Percentiles rank a stretch among this genome's conserved stretches.
These are phyloP conservation scores for Chrysina gloriosa DNA, from an alignment of 2,888 invertebrate species.

Conservation along the genomic window DNA sequence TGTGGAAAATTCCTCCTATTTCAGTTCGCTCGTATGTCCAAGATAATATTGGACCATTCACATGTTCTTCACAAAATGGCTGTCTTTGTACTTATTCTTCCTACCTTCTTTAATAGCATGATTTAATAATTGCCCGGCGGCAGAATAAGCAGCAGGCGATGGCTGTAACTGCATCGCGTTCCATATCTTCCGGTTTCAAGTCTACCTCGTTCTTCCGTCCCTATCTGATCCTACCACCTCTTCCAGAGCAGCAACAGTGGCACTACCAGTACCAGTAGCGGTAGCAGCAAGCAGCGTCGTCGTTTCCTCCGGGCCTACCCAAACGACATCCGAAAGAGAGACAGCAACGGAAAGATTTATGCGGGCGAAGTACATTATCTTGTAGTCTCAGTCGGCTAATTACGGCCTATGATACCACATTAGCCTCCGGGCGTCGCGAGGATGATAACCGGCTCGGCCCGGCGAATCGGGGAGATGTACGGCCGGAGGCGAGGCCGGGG, in stretches of 20 bases:
- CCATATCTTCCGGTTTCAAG: conserved; percentile 44
- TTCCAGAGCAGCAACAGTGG: neutral
- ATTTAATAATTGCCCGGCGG: conserved; percentile 62
- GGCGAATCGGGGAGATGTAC: conserved; percentile 59
- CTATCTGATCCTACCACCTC: neutral
- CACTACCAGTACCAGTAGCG: neutral
- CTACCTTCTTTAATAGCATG: conserved; percentile 57
- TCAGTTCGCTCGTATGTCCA: too few relatives aligned
- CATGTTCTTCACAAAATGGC: too few relatives aligned
- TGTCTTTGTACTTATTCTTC: neutral
- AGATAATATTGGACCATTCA: too few relatives aligned
- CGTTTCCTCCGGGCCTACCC: conserved; percentile 40
- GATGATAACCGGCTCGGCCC: conserved; percentile 58
- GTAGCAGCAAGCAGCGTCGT: conserved; percentile 16
- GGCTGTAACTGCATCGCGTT: conserved; percentile 44
- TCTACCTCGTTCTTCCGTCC: conserved; percentile 46
- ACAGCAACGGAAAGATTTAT: conserved; percentile 65
- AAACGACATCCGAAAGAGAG: conserved; percentile 53
- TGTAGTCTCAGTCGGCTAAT: conserved; percentile 69
- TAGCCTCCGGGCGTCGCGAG: conserved; percentile 64
- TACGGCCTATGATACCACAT: conserved; percentile 69
- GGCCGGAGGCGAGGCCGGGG: conserved; percentile 60
- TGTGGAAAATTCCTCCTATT: too few relatives aligned
- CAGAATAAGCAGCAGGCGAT: conserved; percentile 52
- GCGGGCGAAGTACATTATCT: conserved; percentile 69